Evolutionary conservation across 1,140 invertebrate species (phyloP).

Genomic region (Calosoma granatense): DNA sequence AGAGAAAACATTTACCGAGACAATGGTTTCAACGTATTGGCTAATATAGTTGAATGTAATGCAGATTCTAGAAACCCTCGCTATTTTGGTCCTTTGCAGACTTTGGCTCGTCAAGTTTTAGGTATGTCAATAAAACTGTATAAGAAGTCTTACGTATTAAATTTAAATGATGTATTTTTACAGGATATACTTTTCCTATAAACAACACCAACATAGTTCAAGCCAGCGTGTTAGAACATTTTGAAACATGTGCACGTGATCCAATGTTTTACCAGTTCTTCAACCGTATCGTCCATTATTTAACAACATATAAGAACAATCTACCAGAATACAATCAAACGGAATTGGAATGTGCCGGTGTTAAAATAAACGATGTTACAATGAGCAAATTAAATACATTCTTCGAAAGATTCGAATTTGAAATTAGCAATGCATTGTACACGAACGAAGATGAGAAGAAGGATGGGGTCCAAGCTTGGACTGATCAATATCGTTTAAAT

Average conservation of each 20-base stretch:
- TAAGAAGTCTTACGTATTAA: no score
- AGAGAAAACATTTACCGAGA: conserved; percentile 38
- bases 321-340: no score
- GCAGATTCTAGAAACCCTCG: conserved; percentile 48
- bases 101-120: conserved; percentile 46
- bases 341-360: no score
- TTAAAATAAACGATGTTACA: conserved; percentile 50
- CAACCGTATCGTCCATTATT: conserved; percentile 42
- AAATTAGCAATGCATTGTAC: conserved; percentile 52
- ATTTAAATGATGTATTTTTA: no score
- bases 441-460: conserved; percentile 15
- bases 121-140: no score
- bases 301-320: conserved; percentile 34
- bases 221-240: conserved; percentile 35
- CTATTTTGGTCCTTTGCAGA: conserved; percentile 50
- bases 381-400: conserved; percentile 58
- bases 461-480: conserved; percentile 34
- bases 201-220: conserved; percentile 27
- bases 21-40: conserved; percentile 46
- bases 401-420: conserved; percentile 59
- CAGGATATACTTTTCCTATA: no score
- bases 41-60: conserved; percentile 54
- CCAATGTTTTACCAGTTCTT: conserved; percentile 53
- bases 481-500: conserved; percentile 37
- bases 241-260: conserved; percentile 51